Evolutionary conservation across 2,797 vertebrate genomes (phyloP).

Genomic region (Botia almorhae): DNA sequence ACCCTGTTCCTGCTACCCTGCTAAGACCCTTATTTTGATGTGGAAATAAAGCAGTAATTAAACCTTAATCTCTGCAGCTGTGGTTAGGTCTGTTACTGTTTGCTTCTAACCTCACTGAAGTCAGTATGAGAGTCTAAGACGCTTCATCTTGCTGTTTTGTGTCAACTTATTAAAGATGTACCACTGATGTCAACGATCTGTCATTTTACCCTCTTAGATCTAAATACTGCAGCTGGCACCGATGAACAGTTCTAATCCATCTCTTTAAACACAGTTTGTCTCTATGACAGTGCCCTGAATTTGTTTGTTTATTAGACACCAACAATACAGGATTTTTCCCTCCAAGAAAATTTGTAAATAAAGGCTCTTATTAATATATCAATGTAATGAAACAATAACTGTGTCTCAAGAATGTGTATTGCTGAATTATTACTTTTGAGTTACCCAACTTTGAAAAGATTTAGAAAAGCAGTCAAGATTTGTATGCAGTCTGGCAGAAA

Average conservation of each 20-base stretch:
- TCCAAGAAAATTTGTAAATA: not conserved
- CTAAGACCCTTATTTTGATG: conserved; percentile 13
- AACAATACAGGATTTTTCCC: not conserved
- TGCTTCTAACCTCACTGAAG: conserved; percentile 39
- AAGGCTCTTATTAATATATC: too few relatives aligned
- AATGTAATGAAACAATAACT: too few relatives aligned
- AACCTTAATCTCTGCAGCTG: conserved; percentile 56
- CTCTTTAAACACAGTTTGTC: conserved; percentile 39
- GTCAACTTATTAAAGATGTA: conserved; percentile 45
- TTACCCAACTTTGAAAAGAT: too few relatives aligned
- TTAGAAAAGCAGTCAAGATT: too few relatives aligned
- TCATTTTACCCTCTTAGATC: conserved; percentile 43
- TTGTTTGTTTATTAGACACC: not conserved
- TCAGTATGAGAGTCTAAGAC: conserved; percentile 25
- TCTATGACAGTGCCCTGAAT: conserved; percentile 34
- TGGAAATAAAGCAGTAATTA: conserved; percentile 55
- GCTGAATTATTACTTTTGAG: too few relatives aligned
- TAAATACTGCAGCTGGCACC: conserved; percentile 40
- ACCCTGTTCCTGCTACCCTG: not conserved
- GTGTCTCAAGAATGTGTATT: too few relatives aligned
- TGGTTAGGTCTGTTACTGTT: conserved; percentile 35
- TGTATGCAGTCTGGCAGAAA: too few relatives aligned
- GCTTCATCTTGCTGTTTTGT: conserved; percentile 34
- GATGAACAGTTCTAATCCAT: conserved; percentile 29
- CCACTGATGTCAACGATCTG: conserved; percentile 44